Percentiles rank a stretch among this genome's conserved stretches.
These are phyloP conservation scores for Lethrus apterus DNA, from an alignment of 1,140 invertebrate genomes.

Conservation along the genomic window DNA sequence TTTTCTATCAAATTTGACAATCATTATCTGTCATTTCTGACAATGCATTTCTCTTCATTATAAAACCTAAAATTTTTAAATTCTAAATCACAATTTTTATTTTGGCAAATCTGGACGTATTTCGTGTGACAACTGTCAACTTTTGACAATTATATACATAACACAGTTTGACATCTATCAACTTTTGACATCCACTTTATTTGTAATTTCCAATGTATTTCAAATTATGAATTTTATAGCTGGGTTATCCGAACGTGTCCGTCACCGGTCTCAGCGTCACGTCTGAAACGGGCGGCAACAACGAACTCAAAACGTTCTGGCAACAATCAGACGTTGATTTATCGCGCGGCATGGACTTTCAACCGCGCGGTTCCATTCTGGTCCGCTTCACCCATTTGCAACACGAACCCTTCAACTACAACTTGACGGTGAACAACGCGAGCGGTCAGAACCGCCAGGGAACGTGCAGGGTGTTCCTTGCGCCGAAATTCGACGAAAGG, in stretches of 20 bases:
- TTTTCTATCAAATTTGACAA: too few species aligned
- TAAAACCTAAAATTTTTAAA: too few species aligned
- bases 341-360: conserved; percentile 46
- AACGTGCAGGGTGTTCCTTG: conserved; percentile 71
- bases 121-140: too few species aligned
- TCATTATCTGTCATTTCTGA: too few species aligned
- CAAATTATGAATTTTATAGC: too few species aligned
- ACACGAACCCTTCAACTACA: conserved; percentile 60
- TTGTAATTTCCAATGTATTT: too few species aligned
- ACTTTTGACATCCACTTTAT: too few species aligned
- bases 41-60: too few species aligned
- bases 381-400: conserved; percentile 66
- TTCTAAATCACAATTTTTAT: too few species aligned
- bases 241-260: conserved; percentile 29
- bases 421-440: conserved; percentile 54
- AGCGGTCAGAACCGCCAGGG: conserved; percentile 47
- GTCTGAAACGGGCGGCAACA: conserved; percentile 21
- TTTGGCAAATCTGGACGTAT: too few species aligned
- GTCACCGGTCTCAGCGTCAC: conserved; percentile 25
- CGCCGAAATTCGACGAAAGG: conserved; percentile 60
- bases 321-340: conserved; percentile 46
- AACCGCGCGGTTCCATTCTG: conserved; percentile 39
- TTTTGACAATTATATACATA: too few species aligned
- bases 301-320: conserved; percentile 44
- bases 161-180: too few species aligned